Evolutionary conservation across 2,797 vertebrate species (phyloP), one percentile per base, ranked within the genome.

Genomic region (Neosilurus mollespiculum): DNA sequence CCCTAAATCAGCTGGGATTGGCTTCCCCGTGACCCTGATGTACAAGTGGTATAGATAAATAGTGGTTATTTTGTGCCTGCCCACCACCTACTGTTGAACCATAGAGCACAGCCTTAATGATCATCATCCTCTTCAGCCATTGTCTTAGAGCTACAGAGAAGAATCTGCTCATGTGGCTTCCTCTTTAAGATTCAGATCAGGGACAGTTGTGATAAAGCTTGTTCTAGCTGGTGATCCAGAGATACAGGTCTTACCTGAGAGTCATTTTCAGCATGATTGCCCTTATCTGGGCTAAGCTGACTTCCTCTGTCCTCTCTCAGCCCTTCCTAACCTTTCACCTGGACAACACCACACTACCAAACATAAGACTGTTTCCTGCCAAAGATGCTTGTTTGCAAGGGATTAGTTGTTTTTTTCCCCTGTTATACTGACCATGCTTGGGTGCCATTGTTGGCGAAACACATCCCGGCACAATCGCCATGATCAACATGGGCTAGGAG

Each of bases 201-300:
- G 90, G 88, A 81, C 77, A 80, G 85, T 86, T 87, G 91, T 92
- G 93, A 94, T 95, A 94, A 95, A 92, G 89, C 92, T 94, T 94
- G 93, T 94, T 94, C 93, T 93, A 91, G 91, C 93, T 91, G 94
- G 90, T 86, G 91, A 91, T 93, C 91, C 90, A 91, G 89, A 94
- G 91, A 94, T 94, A 94, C 89, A 79, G 89, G 93, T 94, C 93
- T 95, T 94, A 95, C 94, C 94, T 94, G 91, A 90, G 92, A 94
- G 92, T 94, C 93, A 94, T 95, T 95, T 95, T 93, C 93, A 93
- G 93, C 93, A 94, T 94, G 93, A 95, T 94, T 92, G 91, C 90
- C 88, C 92, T 93, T 95, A 95, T 95, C 95, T 93, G 90, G 87
- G 90, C 90, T 92, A 90, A 94, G 92, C 93, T 91, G 89, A 88